Evolutionary conservation across 2,888 invertebrate genomes (phyloP), one percentile per base, ranked within the genome.

Genomic region (Pycnomerus fuliginosus): DNA sequence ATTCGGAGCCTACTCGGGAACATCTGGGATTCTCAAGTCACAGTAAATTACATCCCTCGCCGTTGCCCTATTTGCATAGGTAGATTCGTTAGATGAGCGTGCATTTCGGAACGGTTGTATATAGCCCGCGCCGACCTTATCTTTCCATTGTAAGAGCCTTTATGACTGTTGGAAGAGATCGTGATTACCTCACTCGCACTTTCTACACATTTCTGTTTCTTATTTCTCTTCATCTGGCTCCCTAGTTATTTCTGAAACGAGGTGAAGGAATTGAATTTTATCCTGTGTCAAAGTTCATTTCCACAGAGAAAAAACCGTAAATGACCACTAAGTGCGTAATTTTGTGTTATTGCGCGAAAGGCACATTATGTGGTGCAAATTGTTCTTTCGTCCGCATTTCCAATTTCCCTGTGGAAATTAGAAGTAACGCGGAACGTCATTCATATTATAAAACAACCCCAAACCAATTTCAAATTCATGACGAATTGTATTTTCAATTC

Each of bases 1-100:
- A 44, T 43, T 55, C 44, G 44, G 47, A 52, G 56, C 56, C 55
- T 53, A 52, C 60, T 62, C 58, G 38, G 39, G 52, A 60, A 60
- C 61, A 62, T 61, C 61, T 62, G 62, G 56, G 53, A 50, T 50
- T 51, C 47, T 43, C 46, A 38, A 45, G 38, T 42, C 36, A 41
- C 47, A 29, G 35, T 41, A 44, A 48, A 55, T 48, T 50, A 48
- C 47, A 38, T 42, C 32, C 48, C 43, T 38, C 45, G 44, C 49
- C 50, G 46, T 51, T 39, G 27, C 42, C 45, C 30, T 39, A 40
- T 48, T 40, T 44, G 34, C 40, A 43, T 46, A 43, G 36, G 42
- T 35, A 35, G 37, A 16, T 45, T 39, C 31, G 17, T 35, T 40
- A 30, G 34, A 48, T 41, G 48, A 42, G 44, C 37, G 47, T 41